Percentiles rank a stretch among this genome's conserved stretches.
These are phyloP conservation scores for Eucidaris tribuloides DNA, from an alignment of 35 echinoderm and acorn worm species.

Conservation along the genomic window DNA sequence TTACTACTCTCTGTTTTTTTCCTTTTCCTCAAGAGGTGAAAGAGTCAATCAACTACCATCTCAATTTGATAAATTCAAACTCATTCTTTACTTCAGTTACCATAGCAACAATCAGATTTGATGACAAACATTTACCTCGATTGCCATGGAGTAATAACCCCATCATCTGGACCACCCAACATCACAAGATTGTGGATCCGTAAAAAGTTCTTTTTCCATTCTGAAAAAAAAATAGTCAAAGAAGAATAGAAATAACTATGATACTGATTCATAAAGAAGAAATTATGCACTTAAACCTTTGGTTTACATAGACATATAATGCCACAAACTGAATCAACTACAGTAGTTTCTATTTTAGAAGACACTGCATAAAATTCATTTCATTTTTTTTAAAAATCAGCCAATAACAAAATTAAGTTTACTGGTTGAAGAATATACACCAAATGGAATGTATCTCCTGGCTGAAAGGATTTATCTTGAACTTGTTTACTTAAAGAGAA, in stretches of 20 bases:
- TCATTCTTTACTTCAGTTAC: not conserved
- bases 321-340: no score
- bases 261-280: not conserved
- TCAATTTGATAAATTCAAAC: not conserved
- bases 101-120: not conserved
- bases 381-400: no score
- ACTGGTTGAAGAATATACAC: no score
- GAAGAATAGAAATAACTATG: not conserved
- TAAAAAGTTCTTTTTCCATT: slow-evolving; percentile 79
- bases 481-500: no score
- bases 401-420: no score
- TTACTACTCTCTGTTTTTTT: not conserved
- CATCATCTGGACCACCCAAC: slow-evolving; percentile 95
- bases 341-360: no score
- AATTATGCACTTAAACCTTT: no score
- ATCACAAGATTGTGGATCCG: slow-evolving; percentile 69
- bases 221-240: slow-evolving; percentile 24
- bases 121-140: slow-evolving; percentile 61
- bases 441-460: no score
- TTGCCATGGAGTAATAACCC: slow-evolving; percentile 98
- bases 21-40: not conserved
- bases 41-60: not conserved
- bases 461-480: no score
- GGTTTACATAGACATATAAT: no score
- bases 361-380: no score